Conservation (phyloP, 2,797 vertebrate species). For the Xiphorhynchus erythropygius region DNA sequence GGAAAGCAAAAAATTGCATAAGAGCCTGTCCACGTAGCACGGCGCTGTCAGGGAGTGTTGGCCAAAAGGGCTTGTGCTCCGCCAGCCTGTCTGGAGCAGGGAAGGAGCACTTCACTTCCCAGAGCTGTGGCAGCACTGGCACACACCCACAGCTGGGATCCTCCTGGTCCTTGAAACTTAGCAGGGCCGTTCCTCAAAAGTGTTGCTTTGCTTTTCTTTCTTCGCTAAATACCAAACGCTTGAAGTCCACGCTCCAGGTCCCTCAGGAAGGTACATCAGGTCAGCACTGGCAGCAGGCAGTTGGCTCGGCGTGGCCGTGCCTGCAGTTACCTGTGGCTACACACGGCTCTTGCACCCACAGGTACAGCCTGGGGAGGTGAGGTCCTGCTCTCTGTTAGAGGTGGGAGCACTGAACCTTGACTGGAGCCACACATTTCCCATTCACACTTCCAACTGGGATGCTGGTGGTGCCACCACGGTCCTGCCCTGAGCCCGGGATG, state of each 20-base stretch:
- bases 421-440: neutral
- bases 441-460: neutral
- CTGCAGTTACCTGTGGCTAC: rapidly evolving
- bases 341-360: neutral
- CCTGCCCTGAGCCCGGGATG: rapidly evolving
- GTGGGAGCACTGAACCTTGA: rapidly evolving
- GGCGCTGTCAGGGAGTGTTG: neutral
- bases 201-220: neutral
- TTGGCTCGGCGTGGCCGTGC: rapidly evolving
- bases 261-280: neutral
- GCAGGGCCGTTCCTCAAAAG: neutral
- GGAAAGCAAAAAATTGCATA: neutral
- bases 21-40: rapidly evolving
- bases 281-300: neutral
- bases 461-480: neutral
- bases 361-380: rapidly evolving
- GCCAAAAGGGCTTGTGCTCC: neutral
- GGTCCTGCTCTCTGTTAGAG: neutral
- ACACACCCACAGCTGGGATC: neutral
- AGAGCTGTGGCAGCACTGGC: neutral
- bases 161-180: neutral
- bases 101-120: neutral
- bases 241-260: neutral
- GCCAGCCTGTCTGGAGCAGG: rapidly evolving
- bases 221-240: neutral